Evolutionary conservation across 1,140 invertebrate genomes (phyloP).

Genomic region (Procambarus clarkii): DNA sequence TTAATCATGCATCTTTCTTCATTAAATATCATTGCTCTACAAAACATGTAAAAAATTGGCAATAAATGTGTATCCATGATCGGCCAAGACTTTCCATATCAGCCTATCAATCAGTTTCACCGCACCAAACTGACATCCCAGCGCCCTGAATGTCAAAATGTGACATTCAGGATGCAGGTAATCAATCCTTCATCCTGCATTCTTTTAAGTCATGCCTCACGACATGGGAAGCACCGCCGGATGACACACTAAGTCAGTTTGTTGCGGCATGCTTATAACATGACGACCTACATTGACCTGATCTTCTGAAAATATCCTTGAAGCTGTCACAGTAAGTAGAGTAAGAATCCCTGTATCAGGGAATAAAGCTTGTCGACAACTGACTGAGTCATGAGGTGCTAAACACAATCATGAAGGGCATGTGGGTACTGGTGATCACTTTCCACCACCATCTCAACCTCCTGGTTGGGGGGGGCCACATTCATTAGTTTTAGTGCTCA

Average conservation of each 20-base stretch:
- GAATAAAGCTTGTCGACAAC: conserved; percentile 59
- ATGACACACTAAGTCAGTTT: conserved; percentile 67
- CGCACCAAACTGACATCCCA: conserved; percentile 70
- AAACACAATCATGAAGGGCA: conserved; percentile 51
- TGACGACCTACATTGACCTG: conserved; percentile 53
- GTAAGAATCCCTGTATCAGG: conserved; percentile 45
- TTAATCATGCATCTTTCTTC: conserved; percentile 65
- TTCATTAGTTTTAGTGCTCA: conserved; percentile 64
- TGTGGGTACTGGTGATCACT: conserved; percentile 55
- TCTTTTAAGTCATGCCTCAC: conserved; percentile 60
- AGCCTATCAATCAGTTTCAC: conserved; percentile 66
- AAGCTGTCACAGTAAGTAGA: conserved; percentile 58
- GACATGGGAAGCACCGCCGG: conserved; percentile 60
- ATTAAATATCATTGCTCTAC: conserved; percentile 69
- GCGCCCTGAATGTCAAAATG: conserved; percentile 60
- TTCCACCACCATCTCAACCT: conserved; percentile 34
- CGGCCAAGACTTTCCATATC: conserved; percentile 67
- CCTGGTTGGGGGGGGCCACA: conserved; percentile 38
- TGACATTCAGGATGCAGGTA: conserved; percentile 65
- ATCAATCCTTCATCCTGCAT: conserved; percentile 61
- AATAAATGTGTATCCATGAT: conserved; percentile 69
- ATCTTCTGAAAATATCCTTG: conserved; percentile 48
- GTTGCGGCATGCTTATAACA: conserved; percentile 61
- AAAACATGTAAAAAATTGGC: conserved; percentile 69
- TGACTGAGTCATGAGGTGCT: conserved; percentile 61